Evolutionary conservation across 2,113 vertebrate species (phyloP).

Genomic region (Cyprinodon tularosa): DNA sequence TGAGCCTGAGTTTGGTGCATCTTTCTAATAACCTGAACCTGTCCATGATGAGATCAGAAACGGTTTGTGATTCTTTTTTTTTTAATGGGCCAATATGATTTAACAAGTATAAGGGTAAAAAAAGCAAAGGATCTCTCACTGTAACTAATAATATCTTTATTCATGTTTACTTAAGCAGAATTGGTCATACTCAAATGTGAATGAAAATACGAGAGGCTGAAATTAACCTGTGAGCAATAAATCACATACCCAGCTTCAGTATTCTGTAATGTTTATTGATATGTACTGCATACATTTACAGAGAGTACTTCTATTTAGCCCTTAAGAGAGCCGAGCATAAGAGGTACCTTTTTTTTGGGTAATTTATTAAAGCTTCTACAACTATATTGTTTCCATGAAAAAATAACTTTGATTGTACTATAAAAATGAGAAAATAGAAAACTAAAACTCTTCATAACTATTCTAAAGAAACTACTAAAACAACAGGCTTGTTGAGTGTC

Average conservation of each 20-base stretch:
- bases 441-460: slow-evolving; percentile 56
- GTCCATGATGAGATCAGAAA: slow-evolving; percentile 13
- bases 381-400: slow-evolving; percentile 63
- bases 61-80: slow-evolving; percentile 34
- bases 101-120: not conserved
- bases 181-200: slow-evolving; percentile 34
- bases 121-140: slow-evolving; percentile 15
- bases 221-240: not conserved
- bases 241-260: slow-evolving; percentile 5
- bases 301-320: slow-evolving; percentile 43
- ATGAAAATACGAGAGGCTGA: slow-evolving; percentile 17
- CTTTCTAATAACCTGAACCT: slow-evolving; percentile 15
- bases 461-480: slow-evolving; percentile 48
- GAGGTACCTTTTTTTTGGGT: slow-evolving; percentile 61
- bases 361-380: slow-evolving; percentile 69
- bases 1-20: slow-evolving; percentile 43
- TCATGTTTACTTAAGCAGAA: slow-evolving; percentile 3
- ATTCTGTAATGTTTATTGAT: slow-evolving; percentile 71
- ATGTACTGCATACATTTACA: slow-evolving; percentile 70
- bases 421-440: slow-evolving; percentile 71
- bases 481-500: slow-evolving; percentile 47
- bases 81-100: slow-evolving; percentile 22
- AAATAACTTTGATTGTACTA: slow-evolving; percentile 72
- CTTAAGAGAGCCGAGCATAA: slow-evolving; percentile 42
- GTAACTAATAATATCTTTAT: slow-evolving; percentile 3